A percentile compares a stretch with the other conserved stretches of the same genome.
Conservation (phyloP, 2,113 vertebrate genomes). For the Sturnus vulgaris region DNA sequence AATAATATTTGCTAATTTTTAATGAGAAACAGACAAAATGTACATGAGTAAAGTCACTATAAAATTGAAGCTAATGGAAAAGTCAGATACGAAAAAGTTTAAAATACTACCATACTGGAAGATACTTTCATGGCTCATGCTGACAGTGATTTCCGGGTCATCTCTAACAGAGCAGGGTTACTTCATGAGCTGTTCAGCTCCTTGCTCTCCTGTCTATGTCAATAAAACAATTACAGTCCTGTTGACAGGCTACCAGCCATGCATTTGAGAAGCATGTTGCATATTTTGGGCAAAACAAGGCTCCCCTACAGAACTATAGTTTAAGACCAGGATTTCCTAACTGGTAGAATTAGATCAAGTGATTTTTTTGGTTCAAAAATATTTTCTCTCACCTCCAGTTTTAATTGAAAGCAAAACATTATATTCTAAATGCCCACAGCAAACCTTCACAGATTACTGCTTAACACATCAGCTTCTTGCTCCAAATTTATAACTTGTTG, state of each 20-base stretch:
- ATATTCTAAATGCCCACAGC: conserved; percentile 8
- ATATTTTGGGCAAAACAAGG: neutral
- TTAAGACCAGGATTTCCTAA: neutral
- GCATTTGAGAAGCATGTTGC: neutral
- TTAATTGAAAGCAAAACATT: conserved; percentile 38
- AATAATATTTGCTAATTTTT: neutral
- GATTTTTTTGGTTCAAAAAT: neutral
- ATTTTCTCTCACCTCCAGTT: neutral
- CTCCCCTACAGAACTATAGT: neutral
- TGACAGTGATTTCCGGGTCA: neutral
- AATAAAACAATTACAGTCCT: conserved; percentile 6
- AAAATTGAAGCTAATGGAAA: neutral
- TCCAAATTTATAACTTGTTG: conserved; percentile 40
- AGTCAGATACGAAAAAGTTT: neutral
- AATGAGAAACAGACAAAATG: neutral
- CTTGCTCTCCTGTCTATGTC: neutral
- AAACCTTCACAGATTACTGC: conserved; percentile 38
- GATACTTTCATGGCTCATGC: neutral
- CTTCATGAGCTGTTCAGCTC: neutral
- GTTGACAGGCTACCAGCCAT: neutral
- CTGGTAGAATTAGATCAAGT: conserved; percentile 14
- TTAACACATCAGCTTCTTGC: conserved; percentile 49
- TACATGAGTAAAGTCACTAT: neutral
- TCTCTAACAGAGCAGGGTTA: neutral
- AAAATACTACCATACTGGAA: neutral